Conservation (phyloP, 2,113 vertebrate species). For the Passer montanus region DNA sequence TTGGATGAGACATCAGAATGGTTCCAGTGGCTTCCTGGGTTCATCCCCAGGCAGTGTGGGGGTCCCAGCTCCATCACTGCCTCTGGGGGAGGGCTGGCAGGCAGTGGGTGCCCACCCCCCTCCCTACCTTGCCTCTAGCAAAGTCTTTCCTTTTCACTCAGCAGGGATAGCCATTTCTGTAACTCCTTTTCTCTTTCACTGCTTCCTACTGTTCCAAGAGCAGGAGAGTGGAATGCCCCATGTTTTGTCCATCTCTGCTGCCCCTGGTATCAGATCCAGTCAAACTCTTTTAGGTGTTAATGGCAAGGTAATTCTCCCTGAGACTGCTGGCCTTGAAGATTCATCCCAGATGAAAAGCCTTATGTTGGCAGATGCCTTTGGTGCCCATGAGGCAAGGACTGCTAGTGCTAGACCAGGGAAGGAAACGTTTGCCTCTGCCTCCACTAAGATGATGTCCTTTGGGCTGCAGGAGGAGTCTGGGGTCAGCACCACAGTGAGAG, state of each 20-base stretch:
- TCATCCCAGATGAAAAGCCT: not conserved
- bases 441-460: not conserved
- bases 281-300: not conserved
- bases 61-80: not conserved
- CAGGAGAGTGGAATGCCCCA: not conserved
- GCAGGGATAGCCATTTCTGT: not conserved
- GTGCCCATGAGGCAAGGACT: not conserved
- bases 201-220: not conserved
- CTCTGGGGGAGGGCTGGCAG: not conserved
- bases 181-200: not conserved
- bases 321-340: not conserved
- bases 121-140: not conserved
- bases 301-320: not conserved
- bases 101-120: not conserved
- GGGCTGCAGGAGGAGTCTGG: not conserved
- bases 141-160: not conserved
- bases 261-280: not conserved
- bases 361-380: accelerated
- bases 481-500: not conserved
- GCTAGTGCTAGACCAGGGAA: not conserved
- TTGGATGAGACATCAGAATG: not conserved
- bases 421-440: not conserved
- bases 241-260: not conserved
- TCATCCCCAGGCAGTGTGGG: not conserved
- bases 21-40: not conserved